Conservation (phyloP, 92 coral and sea anemone species). For the Bergia puertoricense region DNA sequence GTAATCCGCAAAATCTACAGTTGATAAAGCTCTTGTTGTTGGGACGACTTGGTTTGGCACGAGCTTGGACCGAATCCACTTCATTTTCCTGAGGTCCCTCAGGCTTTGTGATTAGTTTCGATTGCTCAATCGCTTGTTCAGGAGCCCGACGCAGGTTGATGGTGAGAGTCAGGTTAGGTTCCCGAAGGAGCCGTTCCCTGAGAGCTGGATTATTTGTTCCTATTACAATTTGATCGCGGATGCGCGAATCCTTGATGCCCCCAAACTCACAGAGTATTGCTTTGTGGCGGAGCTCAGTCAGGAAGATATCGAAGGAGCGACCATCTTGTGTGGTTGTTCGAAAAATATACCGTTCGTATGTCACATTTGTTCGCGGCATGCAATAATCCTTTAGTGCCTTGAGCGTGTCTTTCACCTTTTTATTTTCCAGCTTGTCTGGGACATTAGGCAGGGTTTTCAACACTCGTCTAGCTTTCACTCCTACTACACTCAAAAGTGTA, state of each 20-base stretch:
- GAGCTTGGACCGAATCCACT: conserved; percentile 11
- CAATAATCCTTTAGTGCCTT: conserved; percentile 15
- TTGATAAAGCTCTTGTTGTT: conserved; percentile 23
- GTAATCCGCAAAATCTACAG: conserved; percentile 58
- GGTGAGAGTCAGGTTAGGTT: conserved; percentile 50
- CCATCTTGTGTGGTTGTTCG: conserved; percentile 40
- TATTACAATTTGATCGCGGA: conserved; percentile 54
- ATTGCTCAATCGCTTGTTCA: conserved; percentile 48
- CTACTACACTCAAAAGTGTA: conserved; percentile 28
- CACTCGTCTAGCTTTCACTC: conserved; percentile 21
- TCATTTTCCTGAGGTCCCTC: conserved; percentile 10
- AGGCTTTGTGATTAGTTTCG: conserved; percentile 41
- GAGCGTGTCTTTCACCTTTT: conserved; percentile 4
- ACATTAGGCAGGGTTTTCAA: conserved; percentile 30
- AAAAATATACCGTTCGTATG: conserved; percentile 52
- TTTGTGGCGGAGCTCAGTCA: conserved; percentile 49
- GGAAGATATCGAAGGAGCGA: conserved; percentile 44
- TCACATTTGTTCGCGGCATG: conserved; percentile 43
- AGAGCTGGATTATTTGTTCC: conserved; percentile 48
- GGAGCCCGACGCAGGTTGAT: conserved; percentile 45
- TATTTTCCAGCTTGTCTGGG: neutral
- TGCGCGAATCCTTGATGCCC: conserved; percentile 53
- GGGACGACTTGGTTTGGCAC: neutral
- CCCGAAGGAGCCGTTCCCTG: conserved; percentile 52
- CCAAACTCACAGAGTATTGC: conserved; percentile 51